A percentile compares a stretch with the other conserved stretches of the same genome.
Evolutionary conservation across 2,113 vertebrate genomes (phyloP).

Genomic region (Odocoileus hemionus): DNA sequence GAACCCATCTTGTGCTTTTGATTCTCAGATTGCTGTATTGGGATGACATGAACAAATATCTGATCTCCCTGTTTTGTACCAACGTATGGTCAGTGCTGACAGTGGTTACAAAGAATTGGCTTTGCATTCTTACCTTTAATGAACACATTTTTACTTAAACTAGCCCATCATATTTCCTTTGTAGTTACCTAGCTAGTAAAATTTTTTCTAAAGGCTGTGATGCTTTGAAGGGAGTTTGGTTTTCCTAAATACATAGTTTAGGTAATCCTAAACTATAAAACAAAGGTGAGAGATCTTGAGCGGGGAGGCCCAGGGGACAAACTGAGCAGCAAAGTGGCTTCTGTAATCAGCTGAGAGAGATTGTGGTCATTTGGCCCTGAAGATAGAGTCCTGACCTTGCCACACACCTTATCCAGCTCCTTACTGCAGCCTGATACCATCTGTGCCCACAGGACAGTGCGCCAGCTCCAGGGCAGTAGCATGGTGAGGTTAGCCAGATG

Average conservation of each 20-base stretch:
- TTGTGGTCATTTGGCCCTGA: background rate
- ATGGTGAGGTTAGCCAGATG: slow-evolving; percentile 81
- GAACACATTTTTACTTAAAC: background rate
- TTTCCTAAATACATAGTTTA: background rate
- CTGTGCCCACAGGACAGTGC: slow-evolving; percentile 22
- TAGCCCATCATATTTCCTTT: background rate
- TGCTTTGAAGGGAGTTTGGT: background rate
- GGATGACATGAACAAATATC: background rate
- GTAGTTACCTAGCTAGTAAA: background rate
- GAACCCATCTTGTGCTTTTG: background rate
- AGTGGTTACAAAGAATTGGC: background rate
- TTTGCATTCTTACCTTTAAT: background rate
- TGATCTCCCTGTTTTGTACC: background rate
- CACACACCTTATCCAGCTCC: background rate
- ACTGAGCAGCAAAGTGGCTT: background rate
- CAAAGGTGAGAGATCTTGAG: background rate
- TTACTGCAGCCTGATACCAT: background rate
- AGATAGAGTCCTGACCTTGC: background rate
- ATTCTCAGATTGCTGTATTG: background rate
- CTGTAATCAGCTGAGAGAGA: background rate
- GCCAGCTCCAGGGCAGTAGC: slow-evolving; percentile 78
- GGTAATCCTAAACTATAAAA: slow-evolving; percentile 22
- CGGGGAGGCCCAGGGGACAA: background rate
- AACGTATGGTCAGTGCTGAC: background rate
- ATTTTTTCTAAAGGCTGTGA: background rate